Base-by-base conservation (phyloP, 1,140 invertebrate species). In the Pogonomyrmex barbatus region DNA sequence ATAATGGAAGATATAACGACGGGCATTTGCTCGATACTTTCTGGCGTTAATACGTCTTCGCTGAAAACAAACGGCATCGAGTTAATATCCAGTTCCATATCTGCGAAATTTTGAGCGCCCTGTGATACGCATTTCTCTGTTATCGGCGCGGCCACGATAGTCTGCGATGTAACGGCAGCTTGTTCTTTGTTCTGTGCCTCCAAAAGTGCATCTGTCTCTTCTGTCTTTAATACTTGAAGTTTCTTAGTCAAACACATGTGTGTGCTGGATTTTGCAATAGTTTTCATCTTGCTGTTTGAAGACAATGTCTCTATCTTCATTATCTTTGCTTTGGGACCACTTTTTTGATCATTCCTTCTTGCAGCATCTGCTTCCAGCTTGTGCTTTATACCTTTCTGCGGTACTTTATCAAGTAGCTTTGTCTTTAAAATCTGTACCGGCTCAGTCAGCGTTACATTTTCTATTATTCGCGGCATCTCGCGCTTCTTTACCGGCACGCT, bases 1-100 rank as follows among this genome's bases (percentile, higher is more conserved):
- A 96, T 96, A 45, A 95, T 95, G 54, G 96, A 96, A 2, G 96
- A 95, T 94, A 96, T 96, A 1, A 97, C 95, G n/a, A 97, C 96
- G 0, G 96, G 96, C 96, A 97, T 96, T 88, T 96, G 96, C 83
- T 97, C 96, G 50, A 97, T 96, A 75, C 91, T 95, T 94, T 97
- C 93, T 76, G 96, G 90, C 82, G 96, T 95, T 63, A 97, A 92
- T 54, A 97, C 95, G 89, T 97, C 96, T 86, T 97, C 96, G 14
- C 96, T 96, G 12, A 97, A 91, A 1, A 97, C 96, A 83, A 97
- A 96, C 1, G 97, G 97, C 96, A 97, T 97, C 30, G 96, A 97
- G 92, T 96, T 96, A 39, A 97, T 97, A 90, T 97, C 97, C 77
- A 97, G 96, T 33, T 97, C 95, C 89, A 96, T 94, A n/a, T 97